Percentiles rank a stretch among this genome's conserved stretches.
These are phyloP conservation scores for Xylocampa areola DNA, from an alignment of 2,888 invertebrate species.

Conservation along the genomic window DNA sequence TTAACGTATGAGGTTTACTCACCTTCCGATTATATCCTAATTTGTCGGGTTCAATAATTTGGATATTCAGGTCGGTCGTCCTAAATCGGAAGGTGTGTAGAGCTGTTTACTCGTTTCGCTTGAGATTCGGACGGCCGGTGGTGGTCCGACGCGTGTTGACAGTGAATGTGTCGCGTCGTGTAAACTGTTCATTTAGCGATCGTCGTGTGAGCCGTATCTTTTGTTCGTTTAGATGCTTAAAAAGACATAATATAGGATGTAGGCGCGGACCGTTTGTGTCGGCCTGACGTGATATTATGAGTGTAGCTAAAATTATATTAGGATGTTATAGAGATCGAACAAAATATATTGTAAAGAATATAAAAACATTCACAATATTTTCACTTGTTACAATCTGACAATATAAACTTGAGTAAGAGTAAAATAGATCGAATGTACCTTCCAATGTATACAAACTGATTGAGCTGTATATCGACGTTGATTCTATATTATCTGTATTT, in stretches of 20 bases:
- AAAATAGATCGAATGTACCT: constrained; percentile 53
- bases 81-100: constrained; percentile 40
- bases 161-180: constrained; percentile 25
- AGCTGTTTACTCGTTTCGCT: constrained; percentile 30
- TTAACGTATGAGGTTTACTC: constrained; percentile 23
- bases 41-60: constrained; percentile 2
- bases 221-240: constrained; percentile 72
- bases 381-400: constrained; percentile 81
- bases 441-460: constrained; percentile 59
- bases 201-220: constrained; percentile 42
- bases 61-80: constrained; percentile 12
- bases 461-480: constrained; percentile 66
- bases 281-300: constrained; percentile 82
- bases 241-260: constrained; percentile 73
- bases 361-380: constrained; percentile 64
- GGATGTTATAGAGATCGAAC: constrained; percentile 58
- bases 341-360: constrained; percentile 63
- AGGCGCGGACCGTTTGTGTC: constrained; percentile 69
- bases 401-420: constrained; percentile 69
- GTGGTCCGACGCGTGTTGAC: constrained; percentile 19
- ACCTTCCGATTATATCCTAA: constrained; percentile 25
- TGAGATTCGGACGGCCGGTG: constrained; percentile 19
- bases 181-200: constrained; percentile 36
- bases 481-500: constrained; percentile 57
- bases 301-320: constrained; percentile 74